Conservation (phyloP, 2,888 invertebrate genomes). For the Brachypalpus laphriformis region DNA sequence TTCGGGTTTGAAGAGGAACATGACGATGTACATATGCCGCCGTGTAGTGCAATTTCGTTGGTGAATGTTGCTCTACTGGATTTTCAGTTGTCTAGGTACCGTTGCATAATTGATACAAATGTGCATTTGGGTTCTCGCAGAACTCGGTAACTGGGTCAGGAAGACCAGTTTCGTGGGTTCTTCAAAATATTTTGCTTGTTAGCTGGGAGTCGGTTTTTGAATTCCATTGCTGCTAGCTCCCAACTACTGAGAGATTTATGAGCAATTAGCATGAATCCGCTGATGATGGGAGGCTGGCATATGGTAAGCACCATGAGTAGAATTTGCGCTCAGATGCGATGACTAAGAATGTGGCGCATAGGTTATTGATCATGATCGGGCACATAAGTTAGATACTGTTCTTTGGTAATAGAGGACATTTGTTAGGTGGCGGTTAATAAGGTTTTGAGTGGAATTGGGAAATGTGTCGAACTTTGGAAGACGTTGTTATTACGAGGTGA, state of each 20-base stretch:
- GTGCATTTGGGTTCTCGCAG: slow-evolving; percentile 34
- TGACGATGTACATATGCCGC: background rate
- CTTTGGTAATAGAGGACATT: background rate
- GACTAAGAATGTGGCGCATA: slow-evolving; percentile 15
- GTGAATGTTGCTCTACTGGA: slow-evolving; percentile 71
- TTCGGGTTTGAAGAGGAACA: slow-evolving; percentile 4
- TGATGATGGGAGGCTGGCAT: slow-evolving; percentile 35
- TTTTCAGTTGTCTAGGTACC: slow-evolving; percentile 47
- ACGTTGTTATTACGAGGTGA: slow-evolving; percentile 2
- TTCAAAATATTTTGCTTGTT: background rate
- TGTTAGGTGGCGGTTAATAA: background rate
- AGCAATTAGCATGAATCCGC: slow-evolving; percentile 49
- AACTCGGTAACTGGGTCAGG: slow-evolving; percentile 71
- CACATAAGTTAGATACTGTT: background rate
- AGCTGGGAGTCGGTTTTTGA: slow-evolving; percentile 21
- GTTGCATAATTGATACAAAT: slow-evolving; percentile 68
- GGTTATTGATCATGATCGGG: slow-evolving; percentile 29
- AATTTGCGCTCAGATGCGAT: background rate
- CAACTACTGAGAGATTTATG: slow-evolving; percentile 46
- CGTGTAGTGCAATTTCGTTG: slow-evolving; percentile 44
- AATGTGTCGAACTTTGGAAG: slow-evolving; percentile 33
- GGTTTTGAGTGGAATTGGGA: background rate
- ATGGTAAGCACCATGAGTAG: too few relatives aligned
- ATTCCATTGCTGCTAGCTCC: slow-evolving; percentile 6
- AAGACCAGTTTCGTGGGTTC: slow-evolving; percentile 62